Base-by-base conservation (phyloP, 2,113 vertebrate genomes). In the Alligator mississippiensis region DNA sequence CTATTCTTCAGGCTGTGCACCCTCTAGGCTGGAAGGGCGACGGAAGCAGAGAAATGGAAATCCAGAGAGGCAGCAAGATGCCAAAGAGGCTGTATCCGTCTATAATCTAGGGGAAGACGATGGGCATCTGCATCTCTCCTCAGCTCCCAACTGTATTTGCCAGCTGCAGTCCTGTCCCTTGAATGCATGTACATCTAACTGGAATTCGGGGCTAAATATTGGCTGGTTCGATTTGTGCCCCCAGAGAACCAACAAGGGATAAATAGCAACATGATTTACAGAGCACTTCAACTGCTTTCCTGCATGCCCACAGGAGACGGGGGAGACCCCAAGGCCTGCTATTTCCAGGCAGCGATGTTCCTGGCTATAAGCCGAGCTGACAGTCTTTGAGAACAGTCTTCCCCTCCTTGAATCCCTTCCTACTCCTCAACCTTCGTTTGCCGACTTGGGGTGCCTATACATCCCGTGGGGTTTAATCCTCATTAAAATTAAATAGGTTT, bases 161-260 rank as follows among this genome's bases (percentile, higher is more conserved):
- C 95, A 94, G 92, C 90, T 2, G 2, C 89, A 95, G 94, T 97
- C 89, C 91, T 0, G 93, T 38, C 93, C 96, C 93, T 82, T 80
- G 93, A 85, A 85, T 85, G 90, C 80, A 16, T n/a, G 87, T 77
- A 93, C 89, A 97, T 95, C 95, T 92, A 96, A 90, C 89, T 94
- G 96, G 96, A 77, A 95, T 95, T 95, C 94, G 89, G 95, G 94
- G 94, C 77, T 92, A 80, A 94, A 74, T 2, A 82, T 79, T 74
- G 85, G 90, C 27, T 30, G 8, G 80, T 89, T 88, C 94, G 90
- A 95, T 96, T 95, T 97, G 95, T 94, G 90, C 89, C 92, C 90
- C 92, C 87, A 58, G 94, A 0, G 21, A 85, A 90, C 82, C 85
- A 74, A 94, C 92, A 80, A 93, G 94, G 93, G 93, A 96, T 66